phyloP scores from a whole-genome alignment of 92 coral and sea anemone species.

The Siderastrea radians region DNA sequence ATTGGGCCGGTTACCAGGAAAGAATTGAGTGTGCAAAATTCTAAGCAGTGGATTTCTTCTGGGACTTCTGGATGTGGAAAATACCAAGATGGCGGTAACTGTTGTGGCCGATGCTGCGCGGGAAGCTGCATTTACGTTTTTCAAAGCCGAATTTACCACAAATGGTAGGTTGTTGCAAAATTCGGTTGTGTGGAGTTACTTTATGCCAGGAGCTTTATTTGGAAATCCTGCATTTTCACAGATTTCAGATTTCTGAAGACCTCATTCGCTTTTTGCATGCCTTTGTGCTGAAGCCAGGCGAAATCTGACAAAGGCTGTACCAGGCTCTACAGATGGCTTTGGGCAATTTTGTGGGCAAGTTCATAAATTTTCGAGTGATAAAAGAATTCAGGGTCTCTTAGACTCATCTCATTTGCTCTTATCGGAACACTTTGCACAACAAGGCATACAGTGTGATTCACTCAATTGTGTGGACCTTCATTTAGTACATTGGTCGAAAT shows the following conservation, averaged over 20 bases:
- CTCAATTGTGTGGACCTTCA: neutral
- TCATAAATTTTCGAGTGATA: neutral
- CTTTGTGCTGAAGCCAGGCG: slow-evolving; percentile 40
- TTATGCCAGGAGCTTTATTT: neutral
- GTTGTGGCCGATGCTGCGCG: too few relatives aligned
- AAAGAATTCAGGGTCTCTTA: too few relatives aligned
- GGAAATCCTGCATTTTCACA: slow-evolving; percentile 10
- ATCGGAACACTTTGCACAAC: neutral
- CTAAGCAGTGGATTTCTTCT: too few relatives aligned
- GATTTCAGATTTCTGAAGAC: slow-evolving; percentile 39
- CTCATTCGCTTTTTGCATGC: slow-evolving; percentile 21
- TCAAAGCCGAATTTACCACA: slow-evolving; percentile 42
- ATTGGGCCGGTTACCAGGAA: slow-evolving; percentile 16
- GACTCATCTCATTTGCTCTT: neutral
- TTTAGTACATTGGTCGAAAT: neutral
- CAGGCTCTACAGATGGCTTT: slow-evolving; percentile 46
- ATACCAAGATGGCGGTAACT: slow-evolving; percentile 1
- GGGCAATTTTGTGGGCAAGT: slow-evolving; percentile 66
- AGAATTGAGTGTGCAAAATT: neutral
- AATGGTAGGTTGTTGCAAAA: slow-evolving; percentile 47
- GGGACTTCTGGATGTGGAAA: neutral
- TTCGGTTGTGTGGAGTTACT: neutral
- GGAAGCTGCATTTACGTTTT: slow-evolving; percentile 58
- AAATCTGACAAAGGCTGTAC: slow-evolving; percentile 39
- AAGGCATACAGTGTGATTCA: neutral